Conservation (phyloP, 2,888 invertebrate genomes). For the Platycheirus rosarum region DNA sequence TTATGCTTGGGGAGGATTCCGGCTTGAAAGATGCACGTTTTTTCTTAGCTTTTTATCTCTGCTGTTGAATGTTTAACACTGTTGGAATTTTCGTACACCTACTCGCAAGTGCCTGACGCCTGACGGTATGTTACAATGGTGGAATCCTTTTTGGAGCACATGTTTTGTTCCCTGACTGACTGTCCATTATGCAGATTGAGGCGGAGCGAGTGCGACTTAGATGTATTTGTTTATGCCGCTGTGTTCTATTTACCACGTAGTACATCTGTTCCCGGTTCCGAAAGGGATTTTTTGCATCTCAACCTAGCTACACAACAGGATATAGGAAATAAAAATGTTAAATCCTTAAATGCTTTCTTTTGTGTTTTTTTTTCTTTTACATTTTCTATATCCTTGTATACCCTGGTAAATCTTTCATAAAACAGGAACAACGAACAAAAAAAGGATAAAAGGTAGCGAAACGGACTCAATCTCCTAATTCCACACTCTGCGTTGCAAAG, state of each 20-base stretch:
- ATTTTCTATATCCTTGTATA: constrained; percentile 37
- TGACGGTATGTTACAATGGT: constrained; percentile 25
- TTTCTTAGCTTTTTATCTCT: constrained; percentile 36
- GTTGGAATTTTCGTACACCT: constrained; percentile 45
- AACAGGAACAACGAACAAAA: constrained; percentile 12
- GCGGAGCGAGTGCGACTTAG: constrained; percentile 17
- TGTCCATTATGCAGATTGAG: constrained; percentile 66
- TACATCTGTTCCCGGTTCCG: constrained; percentile 62
- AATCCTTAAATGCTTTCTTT: constrained; percentile 60
- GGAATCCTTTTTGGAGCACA: constrained; percentile 46
- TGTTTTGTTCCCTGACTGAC: constrained; percentile 61
- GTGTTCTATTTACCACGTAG: constrained; percentile 62
- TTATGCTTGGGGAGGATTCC: constrained; percentile 6
- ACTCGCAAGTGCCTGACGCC: constrained; percentile 20
- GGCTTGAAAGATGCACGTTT: constrained; percentile 30
- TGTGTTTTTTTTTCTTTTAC: constrained; percentile 30
- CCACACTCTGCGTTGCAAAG: constrained; percentile 39
- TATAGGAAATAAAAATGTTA: constrained; percentile 65
- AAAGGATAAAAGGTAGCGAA: constrained; percentile 66
- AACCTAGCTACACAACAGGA: constrained; percentile 32
- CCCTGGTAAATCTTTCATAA: constrained; percentile 47
- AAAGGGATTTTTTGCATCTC: constrained; percentile 57
- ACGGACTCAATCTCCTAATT: constrained; percentile 68
- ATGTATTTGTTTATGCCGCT: constrained; percentile 48
- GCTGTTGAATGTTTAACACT: constrained; percentile 65